A percentile compares a stretch with the other conserved stretches of the same genome.
These are phyloP conservation scores for Platalea minor DNA, from an alignment of 2,797 vertebrate genomes.

Conservation along the genomic window DNA sequence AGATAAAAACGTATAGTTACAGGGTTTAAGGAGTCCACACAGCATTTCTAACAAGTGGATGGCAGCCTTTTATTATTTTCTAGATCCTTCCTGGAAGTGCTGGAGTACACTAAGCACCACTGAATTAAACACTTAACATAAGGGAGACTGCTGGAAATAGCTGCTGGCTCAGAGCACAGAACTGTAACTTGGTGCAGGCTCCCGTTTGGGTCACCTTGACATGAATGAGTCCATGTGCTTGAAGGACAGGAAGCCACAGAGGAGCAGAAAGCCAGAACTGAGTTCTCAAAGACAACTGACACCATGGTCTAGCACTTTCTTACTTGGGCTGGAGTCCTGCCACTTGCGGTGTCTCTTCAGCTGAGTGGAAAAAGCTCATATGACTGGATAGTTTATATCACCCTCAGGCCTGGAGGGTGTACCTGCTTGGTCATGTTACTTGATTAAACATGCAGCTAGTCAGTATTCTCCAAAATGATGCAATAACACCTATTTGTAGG, in stretches of 20 bases:
- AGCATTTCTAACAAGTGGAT: background rate
- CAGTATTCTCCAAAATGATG: background rate
- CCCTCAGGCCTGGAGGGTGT: background rate
- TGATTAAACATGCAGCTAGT: background rate
- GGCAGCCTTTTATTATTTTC: background rate
- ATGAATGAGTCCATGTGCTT: too few relatives aligned
- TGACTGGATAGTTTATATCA: background rate
- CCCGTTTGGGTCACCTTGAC: background rate
- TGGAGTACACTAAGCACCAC: background rate
- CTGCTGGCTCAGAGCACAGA: background rate
- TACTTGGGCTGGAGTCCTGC: background rate
- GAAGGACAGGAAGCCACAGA: background rate
- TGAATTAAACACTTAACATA: background rate
- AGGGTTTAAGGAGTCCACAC: background rate
- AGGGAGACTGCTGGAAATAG: background rate
- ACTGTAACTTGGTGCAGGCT: background rate
- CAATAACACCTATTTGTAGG: background rate
- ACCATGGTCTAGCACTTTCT: rapidly evolving
- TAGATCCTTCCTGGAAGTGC: background rate
- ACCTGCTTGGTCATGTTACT: background rate
- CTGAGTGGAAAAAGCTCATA: background rate
- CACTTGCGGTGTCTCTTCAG: background rate
- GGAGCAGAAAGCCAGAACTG: background rate
- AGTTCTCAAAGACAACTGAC: background rate
- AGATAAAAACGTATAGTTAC: background rate